These are phyloP conservation scores for Perca flavescens DNA, from an alignment of 2,113 vertebrate species.

Conservation along the genomic window DNA sequence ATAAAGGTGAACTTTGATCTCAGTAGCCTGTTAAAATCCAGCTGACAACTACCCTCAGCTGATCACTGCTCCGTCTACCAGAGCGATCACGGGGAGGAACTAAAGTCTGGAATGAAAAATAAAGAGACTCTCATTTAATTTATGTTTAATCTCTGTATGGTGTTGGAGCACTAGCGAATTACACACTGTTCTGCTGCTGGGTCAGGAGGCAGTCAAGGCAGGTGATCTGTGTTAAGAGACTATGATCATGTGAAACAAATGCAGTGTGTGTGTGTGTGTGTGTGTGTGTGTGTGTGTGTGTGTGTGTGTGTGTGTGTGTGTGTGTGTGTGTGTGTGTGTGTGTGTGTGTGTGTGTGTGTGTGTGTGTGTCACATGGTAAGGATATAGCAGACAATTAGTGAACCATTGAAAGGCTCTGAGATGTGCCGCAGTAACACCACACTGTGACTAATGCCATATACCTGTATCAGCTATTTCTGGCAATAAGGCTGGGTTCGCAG, in stretches of 20 bases:
- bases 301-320: background rate
- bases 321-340: background rate
- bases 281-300: conserved; percentile 8
- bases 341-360: conserved; percentile 8
- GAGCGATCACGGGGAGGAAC: conserved; percentile 33
- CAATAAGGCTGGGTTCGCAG: conserved; percentile 44
- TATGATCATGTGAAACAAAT: conserved; percentile 44
- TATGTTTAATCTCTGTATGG: background rate
- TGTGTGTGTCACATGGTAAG: conserved; percentile 34
- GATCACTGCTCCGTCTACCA: background rate
- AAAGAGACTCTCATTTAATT: background rate
- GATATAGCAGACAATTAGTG: conserved; percentile 42
- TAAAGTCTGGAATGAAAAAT: background rate
- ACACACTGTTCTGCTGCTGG: background rate
- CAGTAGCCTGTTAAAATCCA: conserved; percentile 22
- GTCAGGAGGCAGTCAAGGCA: conserved; percentile 13
- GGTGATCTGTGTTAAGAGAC: conserved; percentile 21
- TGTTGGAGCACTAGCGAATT: conserved; percentile 6
- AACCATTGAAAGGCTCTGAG: conserved; percentile 23
- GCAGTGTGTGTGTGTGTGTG: background rate
- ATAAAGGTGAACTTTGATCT: conserved; percentile 67
- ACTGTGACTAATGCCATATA: conserved; percentile 65
- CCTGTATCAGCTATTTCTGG: conserved; percentile 68
- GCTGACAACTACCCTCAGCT: background rate
- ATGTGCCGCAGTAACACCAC: conserved; percentile 44